Percentiles rank a stretch among this genome's conserved stretches.
Conservation (phyloP, 2,888 invertebrate species). For the Sarcophaga rosellei region DNA sequence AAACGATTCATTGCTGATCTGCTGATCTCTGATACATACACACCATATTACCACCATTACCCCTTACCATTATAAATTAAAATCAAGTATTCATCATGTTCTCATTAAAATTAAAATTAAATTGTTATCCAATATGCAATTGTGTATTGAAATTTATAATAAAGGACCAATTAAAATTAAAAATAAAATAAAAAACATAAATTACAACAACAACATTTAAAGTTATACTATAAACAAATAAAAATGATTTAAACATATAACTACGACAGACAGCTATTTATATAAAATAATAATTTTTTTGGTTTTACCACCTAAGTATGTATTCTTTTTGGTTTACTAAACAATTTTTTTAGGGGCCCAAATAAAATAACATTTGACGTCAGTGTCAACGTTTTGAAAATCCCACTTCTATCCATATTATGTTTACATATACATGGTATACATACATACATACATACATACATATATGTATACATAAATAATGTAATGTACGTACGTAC, state of each 20-base stretch:
- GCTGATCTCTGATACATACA: too few species aligned
- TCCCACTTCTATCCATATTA: background rate
- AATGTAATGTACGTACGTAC: background rate
- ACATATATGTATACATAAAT: background rate
- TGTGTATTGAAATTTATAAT: background rate
- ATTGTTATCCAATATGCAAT: background rate
- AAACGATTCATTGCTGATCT: too few species aligned
- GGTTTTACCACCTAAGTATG: background rate
- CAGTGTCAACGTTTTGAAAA: slow-evolving; percentile 6
- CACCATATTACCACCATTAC: too few species aligned
- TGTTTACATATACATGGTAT: background rate
- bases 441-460: background rate
- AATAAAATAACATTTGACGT: slow-evolving; percentile 16
- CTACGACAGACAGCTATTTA: background rate
- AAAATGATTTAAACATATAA: background rate
- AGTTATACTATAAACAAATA: background rate
- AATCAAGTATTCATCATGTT: too few species aligned
- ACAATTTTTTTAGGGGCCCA: background rate
- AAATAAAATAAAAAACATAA: background rate
- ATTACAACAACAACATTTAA: too few species aligned
- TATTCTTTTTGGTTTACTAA: background rate
- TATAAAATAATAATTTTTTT: slow-evolving; percentile 6
- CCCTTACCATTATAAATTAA: too few species aligned
- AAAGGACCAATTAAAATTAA: background rate
- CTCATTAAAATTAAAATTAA: too few species aligned